Evolutionary conservation across 2,888 invertebrate genomes (phyloP), one percentile per base, ranked within the genome.

Genomic region (Atrina japonica): DNA sequence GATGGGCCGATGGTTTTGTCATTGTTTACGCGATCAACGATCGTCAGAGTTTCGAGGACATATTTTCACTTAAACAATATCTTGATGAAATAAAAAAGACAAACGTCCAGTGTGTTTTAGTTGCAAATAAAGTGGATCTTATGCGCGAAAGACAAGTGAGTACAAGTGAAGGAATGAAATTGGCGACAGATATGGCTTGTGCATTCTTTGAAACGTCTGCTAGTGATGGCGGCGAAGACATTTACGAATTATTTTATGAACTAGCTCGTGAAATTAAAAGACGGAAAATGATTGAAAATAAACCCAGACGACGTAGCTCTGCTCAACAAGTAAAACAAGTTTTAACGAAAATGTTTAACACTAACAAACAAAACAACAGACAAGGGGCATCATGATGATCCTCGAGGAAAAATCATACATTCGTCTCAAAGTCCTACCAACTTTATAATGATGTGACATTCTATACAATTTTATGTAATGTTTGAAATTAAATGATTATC

Each of bases 131-230:
- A 81, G 82, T 76, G 14, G 88, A 88, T 73, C 76, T 86, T 41
- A 77, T 87, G 21, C 87, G 88, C 68, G 86, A 87, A 73, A 75
- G 88, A 21, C 67, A 79, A 52, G 86, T 89, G 3, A 80, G 76
- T 5, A 66, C 73, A 5, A 75, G 70, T 2, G 89, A 89, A 66
- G 89, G 89, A 7, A 86, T 88, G 70, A 75, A 78, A 1, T 53
- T 87, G 40, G 88, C 89, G 1, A 75, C 81, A 3, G 87, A 89
- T 27, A 81, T 87, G 83, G 86, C 87, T 45, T 86, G 87, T 71
- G 87, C 87, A 0, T 89, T 88, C 75, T 88, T 83, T 75, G 89
- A 89, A 68, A 90, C 84, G 23, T 88, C 87, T 27, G 90, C 89
- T 29, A 85, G 87, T 69, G 89, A 90, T 63, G 89, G 89, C 2